These are phyloP conservation scores for Pseudochirops cupreus DNA, from an alignment of 2,797 vertebrate genomes.

Conservation along the genomic window DNA sequence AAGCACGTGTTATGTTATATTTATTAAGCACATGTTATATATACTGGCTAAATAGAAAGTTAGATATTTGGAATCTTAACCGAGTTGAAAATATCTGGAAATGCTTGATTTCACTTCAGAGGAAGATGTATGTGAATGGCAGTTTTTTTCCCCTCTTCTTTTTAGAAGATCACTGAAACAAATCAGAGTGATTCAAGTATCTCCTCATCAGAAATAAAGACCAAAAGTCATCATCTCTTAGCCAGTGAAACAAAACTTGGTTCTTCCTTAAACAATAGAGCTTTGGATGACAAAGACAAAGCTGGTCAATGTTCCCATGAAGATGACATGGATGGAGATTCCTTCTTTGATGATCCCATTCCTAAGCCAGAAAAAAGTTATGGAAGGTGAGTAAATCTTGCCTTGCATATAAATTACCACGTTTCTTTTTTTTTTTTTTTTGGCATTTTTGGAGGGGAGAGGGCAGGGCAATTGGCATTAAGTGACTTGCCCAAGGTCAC, in stretches of 20 bases:
- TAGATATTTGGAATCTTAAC: not conserved
- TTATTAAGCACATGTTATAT: not conserved
- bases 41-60: not conserved
- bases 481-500: no score
- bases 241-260: conserved; percentile 78
- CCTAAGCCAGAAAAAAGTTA: conserved; percentile 93
- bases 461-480: no score
- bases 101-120: not conserved
- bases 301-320: conserved; percentile 80
- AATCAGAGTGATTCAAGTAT: conserved; percentile 82
- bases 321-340: conserved; percentile 90
- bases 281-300: conserved; percentile 78
- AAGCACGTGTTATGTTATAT: not conserved
- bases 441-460: no score
- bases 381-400: conserved; percentile 87
- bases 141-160: not conserved
- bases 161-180: conserved; percentile 81
- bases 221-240: conserved; percentile 79
- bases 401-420: not conserved
- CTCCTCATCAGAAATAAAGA: conserved; percentile 81
- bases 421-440: no score
- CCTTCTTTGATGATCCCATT: conserved; percentile 97
- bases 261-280: conserved; percentile 75
- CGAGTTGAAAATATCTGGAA: not conserved
- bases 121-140: not conserved